Percentiles rank a stretch among this genome's conserved stretches.
Evolutionary conservation across 2,113 vertebrate species (phyloP).

Genomic region (Morone chrysops): DNA sequence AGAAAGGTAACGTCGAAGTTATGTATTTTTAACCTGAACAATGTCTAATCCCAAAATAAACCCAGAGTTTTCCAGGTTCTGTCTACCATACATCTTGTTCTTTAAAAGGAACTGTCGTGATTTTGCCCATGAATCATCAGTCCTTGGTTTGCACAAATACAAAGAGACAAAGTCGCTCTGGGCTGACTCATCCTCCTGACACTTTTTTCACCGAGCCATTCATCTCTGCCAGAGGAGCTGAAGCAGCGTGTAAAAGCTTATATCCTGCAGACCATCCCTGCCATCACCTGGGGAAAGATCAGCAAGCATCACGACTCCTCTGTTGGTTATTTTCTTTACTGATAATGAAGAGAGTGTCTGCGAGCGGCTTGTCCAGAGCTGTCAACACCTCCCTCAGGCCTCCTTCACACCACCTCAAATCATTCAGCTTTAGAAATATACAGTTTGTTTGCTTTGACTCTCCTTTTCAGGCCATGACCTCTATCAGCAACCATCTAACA

Average conservation of each 20-base stretch:
- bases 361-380: constrained; percentile 25
- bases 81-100: constrained; percentile 35
- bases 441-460: constrained; percentile 27
- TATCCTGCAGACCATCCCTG: constrained; percentile 46
- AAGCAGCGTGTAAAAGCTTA: constrained; percentile 40
- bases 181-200: constrained; percentile 68
- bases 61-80: constrained; percentile 31
- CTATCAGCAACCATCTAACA: not conserved
- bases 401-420: constrained; percentile 26
- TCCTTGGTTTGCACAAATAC: constrained; percentile 60
- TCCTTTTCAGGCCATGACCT: constrained; percentile 3
- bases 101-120: constrained; percentile 51
- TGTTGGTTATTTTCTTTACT: constrained; percentile 46
- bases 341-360: constrained; percentile 46
- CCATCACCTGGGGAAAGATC: constrained; percentile 57
- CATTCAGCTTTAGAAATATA: constrained; percentile 21
- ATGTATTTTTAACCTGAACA: constrained; percentile 46
- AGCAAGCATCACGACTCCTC: constrained; percentile 43
- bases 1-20: constrained; percentile 28
- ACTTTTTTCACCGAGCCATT: constrained; percentile 45
- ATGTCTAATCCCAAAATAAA: constrained; percentile 44
- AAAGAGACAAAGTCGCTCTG: constrained; percentile 58
- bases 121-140: constrained; percentile 63
- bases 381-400: constrained; percentile 38
- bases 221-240: constrained; percentile 51